Evolutionary conservation across 1,140 invertebrate species (phyloP), one percentile per base, ranked within the genome.

Genomic region (Drosophila sp.): DNA sequence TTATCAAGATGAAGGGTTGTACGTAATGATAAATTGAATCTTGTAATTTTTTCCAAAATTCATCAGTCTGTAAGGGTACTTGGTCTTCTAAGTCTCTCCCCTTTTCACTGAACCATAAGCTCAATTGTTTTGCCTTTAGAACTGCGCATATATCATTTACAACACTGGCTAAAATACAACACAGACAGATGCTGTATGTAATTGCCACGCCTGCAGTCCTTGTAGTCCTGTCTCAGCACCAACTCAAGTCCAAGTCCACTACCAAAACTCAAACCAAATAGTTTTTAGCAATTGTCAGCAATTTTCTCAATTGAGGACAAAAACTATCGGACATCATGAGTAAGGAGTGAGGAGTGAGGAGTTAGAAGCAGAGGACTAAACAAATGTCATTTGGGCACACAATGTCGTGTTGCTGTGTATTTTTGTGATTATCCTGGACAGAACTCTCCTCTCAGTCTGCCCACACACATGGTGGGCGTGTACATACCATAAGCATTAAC

Each of bases 211-310:
- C 63, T 56, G 25, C 51, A 29, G 25, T 9, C 13, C 34, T 40
- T 57, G 25, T 16, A 29, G 7, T 36, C 18, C 18, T 18, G 14
- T 6, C 38, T n/a, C 8, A 40, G 18, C 41, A 8, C 13, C 2
- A 32, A 54, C 21, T 38, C 8, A 21, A 64, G 32, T n/a, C 16
- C 41, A 40, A 14, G 21, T 21, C 21, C 21, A 21, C 21, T 21
- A 21, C 1, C 21, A 25, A 29, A 40, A 40, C 54, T 32, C 29
- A 46, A 11, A 69, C 80, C 64, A 7, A 54, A 56, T 38, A 64
- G 72, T 89, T 87, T 87, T 87, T 65, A 76, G 83, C 83, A 87
- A 87, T 87, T 87, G 83, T 87, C 83, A 87, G 83, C 83, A 79
- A 83, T 89, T 87, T 87, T 89, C 76, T 53, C 82, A 78, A 86